Evolutionary conservation across 1,140 invertebrate genomes (phyloP), one percentile per base, ranked within the genome.

Genomic region (Trichonephila inaurata): DNA sequence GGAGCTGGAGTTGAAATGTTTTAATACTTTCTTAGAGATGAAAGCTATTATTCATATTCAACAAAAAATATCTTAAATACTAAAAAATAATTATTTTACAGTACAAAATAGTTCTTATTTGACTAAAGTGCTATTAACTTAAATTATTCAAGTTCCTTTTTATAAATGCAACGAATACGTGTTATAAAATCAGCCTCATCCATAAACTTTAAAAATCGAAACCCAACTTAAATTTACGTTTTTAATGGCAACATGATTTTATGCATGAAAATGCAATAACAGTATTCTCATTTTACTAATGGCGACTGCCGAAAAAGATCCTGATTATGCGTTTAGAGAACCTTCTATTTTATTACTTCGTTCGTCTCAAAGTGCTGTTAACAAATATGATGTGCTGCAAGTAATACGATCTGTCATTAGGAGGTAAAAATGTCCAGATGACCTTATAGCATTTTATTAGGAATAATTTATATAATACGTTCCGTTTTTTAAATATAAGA

Each of bases 331-430:
- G n/a, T 90, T 90, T 83, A 51, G 93, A n/a, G 93, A 94, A 90
- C 87, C 88, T 33, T 94, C 93, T n/a, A 94, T 94, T 66, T 94
- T 94, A 90, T 66, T 94, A n/a, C 61, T 94, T 58, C 89, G 77
- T 24, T 44, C 93, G 33, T 94, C 93, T 5, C 87, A 90, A 90
- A 90, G 61, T 83, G 81, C 82, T 40, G 44, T 90, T 14, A 94
- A 94, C 44, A 94, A 90, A 85, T 89, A 90, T 85, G 93, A 94
- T 85, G 93, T 94, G 8, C 28, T 94, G 44, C 93, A 94, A 90
- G 61, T 94, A 58, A 90, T 90, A 28, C 60, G 93, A 69, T 94
- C 93, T 66, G 93, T 94, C 19, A 60, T 90, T 21, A 89, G 93
- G 61, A 94, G 93, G 93, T 94, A 87, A 33, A 64, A 72, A 24